phyloP scores from a whole-genome alignment of 2,888 invertebrate genomes.

The Heliconius sara region DNA sequence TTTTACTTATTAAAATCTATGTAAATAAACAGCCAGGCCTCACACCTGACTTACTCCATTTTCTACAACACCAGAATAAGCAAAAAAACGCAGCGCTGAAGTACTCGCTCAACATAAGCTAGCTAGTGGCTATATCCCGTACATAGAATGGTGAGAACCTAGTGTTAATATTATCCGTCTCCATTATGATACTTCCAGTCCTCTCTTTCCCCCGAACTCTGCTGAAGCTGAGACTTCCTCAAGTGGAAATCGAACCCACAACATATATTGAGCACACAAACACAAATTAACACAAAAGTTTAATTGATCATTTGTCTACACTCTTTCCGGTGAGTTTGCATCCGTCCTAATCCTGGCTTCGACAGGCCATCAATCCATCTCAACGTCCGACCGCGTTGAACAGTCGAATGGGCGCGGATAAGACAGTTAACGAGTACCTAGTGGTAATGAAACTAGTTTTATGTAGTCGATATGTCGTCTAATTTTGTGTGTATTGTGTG shows the following conservation, averaged over 20 bases:
- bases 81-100: too few species aligned
- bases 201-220: neutral
- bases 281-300: constrained; percentile 5
- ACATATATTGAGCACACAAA: neutral
- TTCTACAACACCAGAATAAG: too few species aligned
- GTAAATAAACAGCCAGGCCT: too few species aligned
- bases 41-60: too few species aligned
- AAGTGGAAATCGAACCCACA: neutral
- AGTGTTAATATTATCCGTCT: neutral
- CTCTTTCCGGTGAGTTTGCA: constrained; percentile 20
- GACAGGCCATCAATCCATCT: constrained; percentile 39
- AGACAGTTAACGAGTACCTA: constrained; percentile 24
- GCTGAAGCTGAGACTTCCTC: too few species aligned
- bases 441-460: neutral
- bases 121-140: too few species aligned
- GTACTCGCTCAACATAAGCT: too few species aligned
- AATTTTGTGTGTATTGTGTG: too few species aligned
- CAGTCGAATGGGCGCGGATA: constrained; percentile 34
- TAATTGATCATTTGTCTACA: constrained; percentile 23
- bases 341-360: constrained; percentile 21
- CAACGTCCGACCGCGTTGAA: constrained; percentile 35
- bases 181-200: neutral
- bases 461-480: neutral
- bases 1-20: too few species aligned
- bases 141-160: neutral